Evolutionary conservation across 2,888 invertebrate genomes (phyloP).

Genomic region (Spilarctia lutea): DNA sequence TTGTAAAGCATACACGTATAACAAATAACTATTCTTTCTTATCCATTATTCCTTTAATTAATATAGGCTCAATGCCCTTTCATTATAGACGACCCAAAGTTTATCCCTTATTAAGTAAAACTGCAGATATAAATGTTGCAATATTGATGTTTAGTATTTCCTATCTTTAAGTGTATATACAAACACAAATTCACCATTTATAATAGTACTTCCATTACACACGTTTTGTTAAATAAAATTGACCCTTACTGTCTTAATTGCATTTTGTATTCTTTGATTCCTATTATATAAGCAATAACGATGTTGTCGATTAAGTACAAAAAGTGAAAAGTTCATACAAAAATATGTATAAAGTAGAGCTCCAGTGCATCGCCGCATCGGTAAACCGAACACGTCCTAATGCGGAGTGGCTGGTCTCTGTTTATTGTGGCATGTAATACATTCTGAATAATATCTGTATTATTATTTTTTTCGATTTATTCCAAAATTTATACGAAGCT

Average conservation of each 20-base stretch:
- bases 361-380: constrained; percentile 16
- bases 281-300: background rate
- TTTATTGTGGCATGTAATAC: constrained; percentile 37
- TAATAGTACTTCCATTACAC: too few relatives aligned
- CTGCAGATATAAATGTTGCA: too few relatives aligned
- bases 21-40: too few relatives aligned
- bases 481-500: constrained; percentile 2
- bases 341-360: constrained; percentile 9
- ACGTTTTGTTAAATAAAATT: too few relatives aligned
- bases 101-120: too few relatives aligned
- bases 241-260: background rate
- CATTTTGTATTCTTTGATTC: background rate
- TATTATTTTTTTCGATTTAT: constrained; percentile 28
- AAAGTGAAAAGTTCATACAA: background rate
- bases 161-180: too few relatives aligned
- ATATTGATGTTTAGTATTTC: too few relatives aligned
- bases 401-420: constrained; percentile 32
- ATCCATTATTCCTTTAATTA: too few relatives aligned
- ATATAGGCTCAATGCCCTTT: too few relatives aligned
- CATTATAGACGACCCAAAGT: too few relatives aligned
- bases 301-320: background rate
- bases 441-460: constrained; percentile 38
- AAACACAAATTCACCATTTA: too few relatives aligned
- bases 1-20: too few relatives aligned
- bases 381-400: constrained; percentile 38